These are phyloP conservation scores for Enteromius mattozi DNA, from an alignment of 2,797 vertebrate species.

Conservation along the genomic window DNA sequence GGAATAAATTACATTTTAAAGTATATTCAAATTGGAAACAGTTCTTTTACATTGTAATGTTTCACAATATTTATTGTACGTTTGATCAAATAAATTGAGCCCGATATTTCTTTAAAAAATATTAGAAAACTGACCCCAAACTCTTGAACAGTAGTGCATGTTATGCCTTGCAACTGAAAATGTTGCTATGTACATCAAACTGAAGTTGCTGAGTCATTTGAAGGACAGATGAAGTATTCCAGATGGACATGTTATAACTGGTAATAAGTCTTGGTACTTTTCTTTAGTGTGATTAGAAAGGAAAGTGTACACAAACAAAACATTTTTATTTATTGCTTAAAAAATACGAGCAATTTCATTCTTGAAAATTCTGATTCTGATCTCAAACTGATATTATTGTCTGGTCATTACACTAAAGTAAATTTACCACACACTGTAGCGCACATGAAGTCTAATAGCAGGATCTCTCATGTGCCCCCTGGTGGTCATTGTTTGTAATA, in stretches of 20 bases:
- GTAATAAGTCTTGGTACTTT: slow-evolving; percentile 13
- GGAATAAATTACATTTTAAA: background rate
- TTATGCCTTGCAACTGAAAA: background rate
- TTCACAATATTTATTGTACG: background rate
- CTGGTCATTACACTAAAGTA: background rate
- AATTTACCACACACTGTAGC: background rate
- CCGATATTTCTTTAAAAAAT: background rate
- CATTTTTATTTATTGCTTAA: background rate
- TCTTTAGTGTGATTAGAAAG: background rate
- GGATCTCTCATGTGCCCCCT: slow-evolving; percentile 42
- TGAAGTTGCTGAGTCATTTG: background rate
- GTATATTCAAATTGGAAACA: background rate
- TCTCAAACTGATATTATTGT: background rate
- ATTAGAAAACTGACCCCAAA: background rate
- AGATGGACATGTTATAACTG: slow-evolving; percentile 26
- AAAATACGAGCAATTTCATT: background rate
- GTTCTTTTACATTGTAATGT: background rate
- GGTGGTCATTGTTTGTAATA: slow-evolving; percentile 50
- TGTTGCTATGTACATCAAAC: background rate
- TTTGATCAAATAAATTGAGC: background rate
- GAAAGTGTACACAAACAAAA: background rate
- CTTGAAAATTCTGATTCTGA: background rate
- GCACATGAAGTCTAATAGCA: background rate
- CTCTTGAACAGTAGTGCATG: background rate
- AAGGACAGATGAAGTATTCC: slow-evolving; percentile 5